Base-by-base conservation (phyloP, 2,797 vertebrate species). In the Hybognathus amarus region DNA sequence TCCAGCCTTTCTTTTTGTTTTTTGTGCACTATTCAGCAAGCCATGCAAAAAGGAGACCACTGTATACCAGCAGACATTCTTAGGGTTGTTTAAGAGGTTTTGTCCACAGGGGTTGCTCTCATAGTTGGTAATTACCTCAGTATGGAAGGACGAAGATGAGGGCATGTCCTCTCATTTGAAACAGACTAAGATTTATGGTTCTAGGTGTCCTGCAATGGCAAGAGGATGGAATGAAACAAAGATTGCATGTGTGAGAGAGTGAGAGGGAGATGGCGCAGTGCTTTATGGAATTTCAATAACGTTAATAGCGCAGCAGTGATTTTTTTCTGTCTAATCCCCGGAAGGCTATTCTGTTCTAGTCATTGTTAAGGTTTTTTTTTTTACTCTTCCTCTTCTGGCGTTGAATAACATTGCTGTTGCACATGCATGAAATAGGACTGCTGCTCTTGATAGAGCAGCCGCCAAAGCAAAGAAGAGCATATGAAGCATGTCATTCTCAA, bases 301-400 rank as follows among this genome's bases (percentile, higher is more conserved):
- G 67, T 83, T 89, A 86, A 85, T 87, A 92, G 92, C 88, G 79
- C 80, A 22, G 70, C 24, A 85, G 90, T 90, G 90, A 89, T 92
- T 92, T 89, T n/a, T 47, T 88, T 92, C 87, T 86, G 83, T 82
- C 82, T 93, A 94, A 94, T 94, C 92, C 91, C 73, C 67, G 33
- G 80, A 88, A 87, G 89, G 88, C 88, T 93, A 88, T 91, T 89
- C 88, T 93, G 89, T 91, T 89, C 36, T 83, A 84, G 85, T 71
- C 68, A 80, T 83, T 90, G 89, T 90, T 88, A 88, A 89, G 81
- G 79, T 84, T 90, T 88, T 83, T 87, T 87, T 87, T 83, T 87
- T 87, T 87, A 84, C 85, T 87, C 75, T 80, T 86, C 79, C 77
- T 11, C 64, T 79, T 74, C 71, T 61, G 77, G 63, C 56, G 22